These are phyloP conservation scores for Fundulus diaphanus DNA, from an alignment of 2,797 vertebrate species.

Conservation along the genomic window DNA sequence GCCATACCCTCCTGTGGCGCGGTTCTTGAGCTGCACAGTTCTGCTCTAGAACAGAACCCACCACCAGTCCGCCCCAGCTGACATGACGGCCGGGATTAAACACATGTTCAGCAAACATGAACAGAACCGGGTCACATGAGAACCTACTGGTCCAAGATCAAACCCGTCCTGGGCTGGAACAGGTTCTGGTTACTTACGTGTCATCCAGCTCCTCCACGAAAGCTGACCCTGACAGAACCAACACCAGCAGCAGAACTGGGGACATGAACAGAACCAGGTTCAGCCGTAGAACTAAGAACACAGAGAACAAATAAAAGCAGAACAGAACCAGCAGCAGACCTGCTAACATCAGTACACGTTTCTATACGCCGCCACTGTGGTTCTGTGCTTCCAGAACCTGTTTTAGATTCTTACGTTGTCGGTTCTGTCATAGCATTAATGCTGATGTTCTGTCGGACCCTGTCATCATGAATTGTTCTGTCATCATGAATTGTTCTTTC, in stretches of 20 bases:
- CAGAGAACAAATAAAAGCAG: neutral
- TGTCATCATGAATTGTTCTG: no score
- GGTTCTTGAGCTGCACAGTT: no score
- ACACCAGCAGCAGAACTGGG: slow-evolving; percentile 52
- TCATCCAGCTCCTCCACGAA: slow-evolving; percentile 80
- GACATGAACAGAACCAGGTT: slow-evolving; percentile 17
- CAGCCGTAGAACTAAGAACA: slow-evolving; percentile 53
- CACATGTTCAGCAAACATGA: no score
- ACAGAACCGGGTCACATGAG: neutral
- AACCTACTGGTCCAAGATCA: neutral
- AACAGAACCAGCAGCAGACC: neutral
- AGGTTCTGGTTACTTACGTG: slow-evolving; percentile 63
- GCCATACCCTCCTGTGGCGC: no score
- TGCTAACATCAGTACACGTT: no score
- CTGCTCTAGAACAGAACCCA: no score
- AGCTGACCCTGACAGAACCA: slow-evolving; percentile 38
- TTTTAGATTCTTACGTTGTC: neutral
- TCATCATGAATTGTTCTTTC: no score
- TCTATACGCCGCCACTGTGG: neutral
- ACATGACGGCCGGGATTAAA: no score
- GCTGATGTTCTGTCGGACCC: no score
- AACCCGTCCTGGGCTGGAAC: no score
- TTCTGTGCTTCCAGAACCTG: neutral
- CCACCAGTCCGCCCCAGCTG: no score
- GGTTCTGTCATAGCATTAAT: no score